Conservation (phyloP, 2,113 vertebrate genomes). For the Arizona elegans region DNA sequence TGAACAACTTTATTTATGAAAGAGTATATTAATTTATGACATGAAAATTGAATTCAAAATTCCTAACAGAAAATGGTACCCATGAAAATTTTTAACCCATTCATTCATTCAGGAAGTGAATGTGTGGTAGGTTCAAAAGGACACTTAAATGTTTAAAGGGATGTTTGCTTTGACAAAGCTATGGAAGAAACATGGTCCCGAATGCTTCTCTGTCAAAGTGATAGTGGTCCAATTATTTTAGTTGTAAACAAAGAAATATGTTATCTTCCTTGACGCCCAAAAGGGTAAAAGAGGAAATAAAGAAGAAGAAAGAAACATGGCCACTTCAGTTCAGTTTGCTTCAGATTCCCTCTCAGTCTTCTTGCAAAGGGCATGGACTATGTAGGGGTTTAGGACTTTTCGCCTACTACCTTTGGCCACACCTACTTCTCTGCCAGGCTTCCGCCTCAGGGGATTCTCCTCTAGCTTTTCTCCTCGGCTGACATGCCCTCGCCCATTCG, state of each 20-base stretch:
- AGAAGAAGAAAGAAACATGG: neutral
- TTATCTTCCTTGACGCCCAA: no score
- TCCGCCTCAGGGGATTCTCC: no score
- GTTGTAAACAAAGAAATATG: neutral
- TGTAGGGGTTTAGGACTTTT: no score
- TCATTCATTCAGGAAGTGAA: no score
- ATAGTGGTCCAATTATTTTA: neutral
- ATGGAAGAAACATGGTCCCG: neutral
- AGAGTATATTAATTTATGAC: neutral
- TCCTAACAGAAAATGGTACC: neutral
- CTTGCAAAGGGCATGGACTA: neutral
- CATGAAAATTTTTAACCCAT: neutral
- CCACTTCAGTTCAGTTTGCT: neutral
- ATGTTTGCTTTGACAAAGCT: neutral
- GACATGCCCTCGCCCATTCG: no score
- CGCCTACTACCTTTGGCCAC: no score
- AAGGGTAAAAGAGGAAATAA: no score
- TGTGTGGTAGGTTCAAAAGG: no score
- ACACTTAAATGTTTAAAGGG: neutral
- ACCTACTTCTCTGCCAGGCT: no score
- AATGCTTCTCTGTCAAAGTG: neutral
- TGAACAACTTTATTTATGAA: no score
- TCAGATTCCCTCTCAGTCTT: neutral
- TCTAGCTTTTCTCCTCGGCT: no score
- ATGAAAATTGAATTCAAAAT: neutral